These are phyloP conservation scores for Peromyscus nudipes DNA, from an alignment of 2,797 vertebrate genomes.

Conservation along the genomic window DNA sequence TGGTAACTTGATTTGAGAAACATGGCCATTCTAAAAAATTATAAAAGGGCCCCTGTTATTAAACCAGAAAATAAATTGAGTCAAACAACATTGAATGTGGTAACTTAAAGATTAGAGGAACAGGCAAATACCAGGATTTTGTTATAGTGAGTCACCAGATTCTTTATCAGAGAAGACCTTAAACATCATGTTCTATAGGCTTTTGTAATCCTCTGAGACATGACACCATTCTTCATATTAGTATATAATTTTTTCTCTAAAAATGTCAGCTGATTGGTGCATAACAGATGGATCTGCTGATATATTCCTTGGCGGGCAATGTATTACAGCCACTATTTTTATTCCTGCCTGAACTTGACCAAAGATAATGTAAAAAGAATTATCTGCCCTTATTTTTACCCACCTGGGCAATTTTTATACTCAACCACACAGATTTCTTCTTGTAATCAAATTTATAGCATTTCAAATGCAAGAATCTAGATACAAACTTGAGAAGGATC, in stretches of 20 bases:
- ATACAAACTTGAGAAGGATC: background rate
- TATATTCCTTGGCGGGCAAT: background rate
- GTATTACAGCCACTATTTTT: background rate
- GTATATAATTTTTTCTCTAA: background rate
- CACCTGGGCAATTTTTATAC: conserved; percentile 30
- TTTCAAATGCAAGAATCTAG: background rate
- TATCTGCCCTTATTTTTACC: background rate
- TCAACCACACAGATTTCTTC: conserved; percentile 42
- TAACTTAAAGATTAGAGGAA: background rate
- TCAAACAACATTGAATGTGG: background rate
- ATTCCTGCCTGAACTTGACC: background rate
- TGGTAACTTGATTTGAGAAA: conserved; percentile 54
- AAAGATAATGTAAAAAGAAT: background rate
- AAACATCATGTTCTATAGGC: background rate
- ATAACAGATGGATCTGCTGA: background rate
- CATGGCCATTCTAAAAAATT: conserved; percentile 60
- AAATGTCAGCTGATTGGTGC: background rate
- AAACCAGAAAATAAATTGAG: conserved; percentile 44
- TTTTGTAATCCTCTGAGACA: conserved; percentile 11
- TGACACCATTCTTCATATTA: background rate
- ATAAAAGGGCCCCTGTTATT: conserved; percentile 32
- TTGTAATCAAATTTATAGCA: background rate
- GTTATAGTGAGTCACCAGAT: background rate
- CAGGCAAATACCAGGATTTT: background rate
- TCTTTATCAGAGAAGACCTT: background rate